Conservation (phyloP, 2,797 vertebrate species). For the Coendou prehensilis region DNA sequence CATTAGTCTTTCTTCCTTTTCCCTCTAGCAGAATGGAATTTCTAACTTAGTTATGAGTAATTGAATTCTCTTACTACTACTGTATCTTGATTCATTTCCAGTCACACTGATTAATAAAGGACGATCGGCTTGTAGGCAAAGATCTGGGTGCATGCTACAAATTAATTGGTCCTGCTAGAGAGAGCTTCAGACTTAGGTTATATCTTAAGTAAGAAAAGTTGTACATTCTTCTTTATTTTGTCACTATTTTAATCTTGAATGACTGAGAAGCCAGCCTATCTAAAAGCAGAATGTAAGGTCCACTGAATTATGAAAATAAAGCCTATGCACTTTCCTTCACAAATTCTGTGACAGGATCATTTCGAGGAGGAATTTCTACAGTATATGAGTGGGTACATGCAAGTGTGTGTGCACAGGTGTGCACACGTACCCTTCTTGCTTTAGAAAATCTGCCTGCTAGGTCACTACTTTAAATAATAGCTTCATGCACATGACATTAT, state of each 20-base stretch:
- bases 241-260: conserved; percentile 24
- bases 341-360: conserved; percentile 44
- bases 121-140: conserved; percentile 8
- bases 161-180: background rate
- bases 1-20: background rate
- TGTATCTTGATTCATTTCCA: conserved; percentile 26
- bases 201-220: conserved; percentile 24
- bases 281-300: conserved; percentile 4
- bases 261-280: background rate
- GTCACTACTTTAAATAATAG: conserved; percentile 75
- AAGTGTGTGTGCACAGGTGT: fast-evolving
- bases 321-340: background rate
- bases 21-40: conserved; percentile 31
- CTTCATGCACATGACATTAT: background rate
- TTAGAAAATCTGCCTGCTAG: conserved; percentile 70
- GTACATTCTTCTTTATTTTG: conserved; percentile 30
- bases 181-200: background rate
- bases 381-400: fast-evolving
- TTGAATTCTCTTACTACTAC: background rate
- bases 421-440: background rate
- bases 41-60: conserved; percentile 28
- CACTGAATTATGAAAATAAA: conserved; percentile 56
- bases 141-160: background rate
- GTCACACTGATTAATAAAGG: conserved; percentile 64
- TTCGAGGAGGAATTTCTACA: background rate